Percentiles rank a stretch among this genome's conserved stretches.
These are phyloP conservation scores for Drosophila saltans DNA, from an alignment of 1,140 invertebrate genomes.

Conservation along the genomic window DNA sequence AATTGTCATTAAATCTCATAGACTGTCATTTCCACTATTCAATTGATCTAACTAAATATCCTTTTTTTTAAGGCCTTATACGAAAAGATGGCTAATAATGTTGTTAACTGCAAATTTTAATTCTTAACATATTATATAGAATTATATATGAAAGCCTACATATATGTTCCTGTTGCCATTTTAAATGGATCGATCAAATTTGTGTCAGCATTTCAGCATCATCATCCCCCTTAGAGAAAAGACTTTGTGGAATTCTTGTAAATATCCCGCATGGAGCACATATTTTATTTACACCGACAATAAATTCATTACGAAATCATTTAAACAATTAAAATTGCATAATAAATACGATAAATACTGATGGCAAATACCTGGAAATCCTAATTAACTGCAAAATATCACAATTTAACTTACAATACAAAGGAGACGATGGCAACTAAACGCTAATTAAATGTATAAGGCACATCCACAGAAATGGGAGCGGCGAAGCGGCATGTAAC, in stretches of 20 bases:
- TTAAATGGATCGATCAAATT: too few species aligned
- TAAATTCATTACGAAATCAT: slow-evolving; percentile 80
- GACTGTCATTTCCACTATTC: too few species aligned
- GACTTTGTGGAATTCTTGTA: slow-evolving; percentile 25
- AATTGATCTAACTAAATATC: too few species aligned
- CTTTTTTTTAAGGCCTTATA: too few species aligned
- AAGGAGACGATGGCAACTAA: slow-evolving; percentile 60
- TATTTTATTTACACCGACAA: slow-evolving; percentile 70
- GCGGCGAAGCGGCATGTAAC: slow-evolving; percentile 18
- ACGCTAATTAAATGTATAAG: slow-evolving; percentile 80
- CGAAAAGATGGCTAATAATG: too few species aligned
- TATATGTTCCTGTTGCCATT: neutral
- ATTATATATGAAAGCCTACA: too few species aligned
- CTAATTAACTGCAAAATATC: slow-evolving; percentile 82
- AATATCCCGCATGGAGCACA: slow-evolving; percentile 28
- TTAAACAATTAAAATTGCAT: slow-evolving; percentile 80
- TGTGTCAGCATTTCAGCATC: too few species aligned
- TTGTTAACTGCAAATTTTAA: too few species aligned
- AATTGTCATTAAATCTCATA: too few species aligned
- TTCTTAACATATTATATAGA: too few species aligned
- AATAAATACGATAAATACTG: slow-evolving; percentile 82
- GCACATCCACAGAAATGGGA: slow-evolving; percentile 66
- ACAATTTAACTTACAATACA: slow-evolving; percentile 69
- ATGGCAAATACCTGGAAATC: slow-evolving; percentile 78
- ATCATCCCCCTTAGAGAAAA: neutral